Conservation (phyloP, 2,888 invertebrate genomes). For the Zeuzera pyrina region DNA sequence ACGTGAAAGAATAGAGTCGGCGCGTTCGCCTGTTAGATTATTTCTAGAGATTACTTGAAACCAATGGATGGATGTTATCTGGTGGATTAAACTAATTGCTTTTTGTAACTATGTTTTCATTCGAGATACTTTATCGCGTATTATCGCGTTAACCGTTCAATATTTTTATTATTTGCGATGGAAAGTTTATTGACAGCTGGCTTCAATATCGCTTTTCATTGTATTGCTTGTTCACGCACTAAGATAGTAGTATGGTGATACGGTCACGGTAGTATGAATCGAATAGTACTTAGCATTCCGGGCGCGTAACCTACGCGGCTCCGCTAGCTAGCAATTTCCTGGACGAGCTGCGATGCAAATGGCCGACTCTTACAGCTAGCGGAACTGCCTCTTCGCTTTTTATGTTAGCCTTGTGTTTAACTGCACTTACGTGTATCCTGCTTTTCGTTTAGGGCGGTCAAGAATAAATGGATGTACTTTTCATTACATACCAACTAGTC, state of each 20-base stretch:
- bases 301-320: conserved; percentile 17
- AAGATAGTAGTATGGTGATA: neutral
- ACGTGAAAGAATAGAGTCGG: conserved; percentile 21
- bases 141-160: conserved; percentile 8
- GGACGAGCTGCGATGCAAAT: conserved; percentile 38
- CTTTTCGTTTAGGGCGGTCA: too few species aligned
- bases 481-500: too few species aligned
- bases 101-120: conserved; percentile 40
- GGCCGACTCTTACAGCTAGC: conserved; percentile 28
- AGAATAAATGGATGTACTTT: too few species aligned
- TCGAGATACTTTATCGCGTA: conserved; percentile 17
- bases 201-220: too few species aligned
- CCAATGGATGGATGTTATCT: conserved; percentile 48
- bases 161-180: conserved; percentile 2
- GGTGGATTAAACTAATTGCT: conserved; percentile 46
- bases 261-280: conserved; percentile 1
- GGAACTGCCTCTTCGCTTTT: conserved; percentile 21
- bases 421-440: conserved; percentile 12
- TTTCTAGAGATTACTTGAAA: conserved; percentile 32
- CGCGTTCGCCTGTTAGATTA: conserved; percentile 23
- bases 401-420: conserved; percentile 13
- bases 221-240: neutral
- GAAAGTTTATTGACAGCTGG: neutral
- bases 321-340: conserved; percentile 32
- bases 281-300: conserved; percentile 22